Evolutionary conservation across 2,888 invertebrate species (phyloP).

Genomic region (Melinaea marsaeus): DNA sequence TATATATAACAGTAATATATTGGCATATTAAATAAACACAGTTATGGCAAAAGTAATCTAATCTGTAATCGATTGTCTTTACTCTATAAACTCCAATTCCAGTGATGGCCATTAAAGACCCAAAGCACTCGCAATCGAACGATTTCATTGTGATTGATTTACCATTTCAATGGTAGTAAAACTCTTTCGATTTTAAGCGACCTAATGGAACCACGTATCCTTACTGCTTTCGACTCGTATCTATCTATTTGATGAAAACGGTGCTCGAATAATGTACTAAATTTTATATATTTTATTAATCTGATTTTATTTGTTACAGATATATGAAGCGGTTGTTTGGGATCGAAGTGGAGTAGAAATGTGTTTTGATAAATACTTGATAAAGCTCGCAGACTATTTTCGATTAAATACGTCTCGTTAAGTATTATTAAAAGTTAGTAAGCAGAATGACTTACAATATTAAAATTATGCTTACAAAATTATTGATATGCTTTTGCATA

Average conservation of each 20-base stretch:
- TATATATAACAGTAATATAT: neutral
- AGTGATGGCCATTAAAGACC: conserved; percentile 44
- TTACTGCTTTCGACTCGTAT: conserved; percentile 10
- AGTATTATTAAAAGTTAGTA: conserved; percentile 26
- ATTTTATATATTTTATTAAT: neutral
- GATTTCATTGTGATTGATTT: conserved; percentile 65
- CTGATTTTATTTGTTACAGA: conserved; percentile 50
- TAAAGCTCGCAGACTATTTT: conserved; percentile 66
- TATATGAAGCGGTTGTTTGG: conserved; percentile 36
- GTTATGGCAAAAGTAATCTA: conserved; percentile 16
- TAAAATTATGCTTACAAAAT: conserved; percentile 67
- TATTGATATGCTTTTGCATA: conserved; percentile 58
- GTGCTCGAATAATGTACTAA: conserved; percentile 9
- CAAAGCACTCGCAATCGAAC: conserved; percentile 45
- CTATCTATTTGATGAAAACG: conserved; percentile 18
- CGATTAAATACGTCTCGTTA: conserved; percentile 60
- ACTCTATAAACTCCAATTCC: conserved; percentile 18
- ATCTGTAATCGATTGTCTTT: conserved; percentile 20
- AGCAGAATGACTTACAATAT: conserved; percentile 60
- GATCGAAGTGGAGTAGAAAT: conserved; percentile 52
- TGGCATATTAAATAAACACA: neutral
- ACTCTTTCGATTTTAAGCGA: conserved; percentile 43
- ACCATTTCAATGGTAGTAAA: conserved; percentile 47
- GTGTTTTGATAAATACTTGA: conserved; percentile 68
- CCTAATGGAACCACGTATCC: conserved; percentile 39